Base-by-base conservation (phyloP, 2,797 vertebrate genomes). In the Pelochelys cantorii region DNA sequence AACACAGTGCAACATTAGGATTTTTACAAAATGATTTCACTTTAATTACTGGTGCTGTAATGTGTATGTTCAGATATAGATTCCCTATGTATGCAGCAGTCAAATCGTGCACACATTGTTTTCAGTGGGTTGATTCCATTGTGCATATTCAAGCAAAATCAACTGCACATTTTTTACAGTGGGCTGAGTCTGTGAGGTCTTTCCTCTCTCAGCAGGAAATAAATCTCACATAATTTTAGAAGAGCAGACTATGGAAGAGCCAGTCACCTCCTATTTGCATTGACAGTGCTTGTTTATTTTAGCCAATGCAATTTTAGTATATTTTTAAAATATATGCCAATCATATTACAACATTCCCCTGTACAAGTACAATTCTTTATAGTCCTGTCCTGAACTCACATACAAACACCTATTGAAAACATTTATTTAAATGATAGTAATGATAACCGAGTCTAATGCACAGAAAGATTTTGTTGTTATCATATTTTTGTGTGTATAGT, bases 341-440 rank as follows among this genome's bases (percentile, higher is more conserved):
- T 92, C 68, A 91, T 95, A 96, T 94, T 97, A 97, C 93, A 97
- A 96, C 74, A 56, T 92, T 96, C 94, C 71, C 80, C 87, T 87
- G 94, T 95, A 96, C 86, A 89, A 95, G 86, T 89, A 93, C 89
- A 86, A 86, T 90, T 96, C 96, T 97, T 94, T 97, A 96, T 97
- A 94, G 25, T 81, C 93, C 94, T 95, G 86, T 95, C 95, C 90
- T 18, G 55, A 96, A 96, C 94, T 96, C 96, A 97, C 97, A 96
- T 96, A 84, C 59, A 90, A 97, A 97, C 92, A 95, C 87, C 96
- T 94, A 96, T 97, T 97, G 96, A 98, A 97, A 97, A 97, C 94
- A 94, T 96, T 97, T 96, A n/a, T 96, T 95, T 98, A 98, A 98
- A 97, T 98, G 97, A 98, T 94, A 96, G 60, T 97, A 98, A 98